These are phyloP conservation scores for Molossus alvarezi DNA, from an alignment of 2,797 vertebrate species.

Conservation along the genomic window DNA sequence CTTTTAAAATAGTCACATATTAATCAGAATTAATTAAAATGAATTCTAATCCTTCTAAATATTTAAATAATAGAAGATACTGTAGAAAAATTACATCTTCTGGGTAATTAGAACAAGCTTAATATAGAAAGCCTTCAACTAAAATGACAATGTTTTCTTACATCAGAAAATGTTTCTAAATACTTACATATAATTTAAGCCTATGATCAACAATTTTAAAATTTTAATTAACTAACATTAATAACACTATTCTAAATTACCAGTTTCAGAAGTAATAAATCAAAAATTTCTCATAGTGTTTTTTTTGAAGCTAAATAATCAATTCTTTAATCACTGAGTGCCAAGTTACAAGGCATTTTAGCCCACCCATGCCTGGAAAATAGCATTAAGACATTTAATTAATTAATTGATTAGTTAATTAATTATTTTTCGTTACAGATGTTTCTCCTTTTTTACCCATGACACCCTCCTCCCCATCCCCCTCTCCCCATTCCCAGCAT, in stretches of 20 bases:
- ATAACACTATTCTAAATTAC: background rate
- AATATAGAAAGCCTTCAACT: background rate
- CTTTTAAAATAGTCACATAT: slow-evolving; percentile 47
- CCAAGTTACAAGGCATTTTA: too few relatives aligned
- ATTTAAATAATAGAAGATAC: background rate
- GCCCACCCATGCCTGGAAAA: too few relatives aligned
- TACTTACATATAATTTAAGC: background rate
- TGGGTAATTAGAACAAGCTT: background rate
- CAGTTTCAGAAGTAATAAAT: background rate
- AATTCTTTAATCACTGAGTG: too few relatives aligned
- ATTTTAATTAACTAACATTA: background rate
- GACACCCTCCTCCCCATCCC: too few relatives aligned
- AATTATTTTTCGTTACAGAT: too few relatives aligned
- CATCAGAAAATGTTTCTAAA: background rate
- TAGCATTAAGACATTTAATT: too few relatives aligned
- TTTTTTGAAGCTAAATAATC: background rate
- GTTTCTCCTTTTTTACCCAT: too few relatives aligned
- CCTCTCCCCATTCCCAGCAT: too few relatives aligned
- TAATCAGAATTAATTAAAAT: slow-evolving; percentile 41
- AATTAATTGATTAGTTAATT: too few relatives aligned
- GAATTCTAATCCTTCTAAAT: background rate
- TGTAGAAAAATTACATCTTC: background rate
- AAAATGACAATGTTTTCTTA: background rate
- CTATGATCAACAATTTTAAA: background rate
- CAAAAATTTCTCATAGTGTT: background rate